A percentile compares a stretch with the other conserved stretches of the same genome.
Evolutionary conservation across 2,888 invertebrate genomes (phyloP).

Genomic region (Chrysolina haemoptera): DNA sequence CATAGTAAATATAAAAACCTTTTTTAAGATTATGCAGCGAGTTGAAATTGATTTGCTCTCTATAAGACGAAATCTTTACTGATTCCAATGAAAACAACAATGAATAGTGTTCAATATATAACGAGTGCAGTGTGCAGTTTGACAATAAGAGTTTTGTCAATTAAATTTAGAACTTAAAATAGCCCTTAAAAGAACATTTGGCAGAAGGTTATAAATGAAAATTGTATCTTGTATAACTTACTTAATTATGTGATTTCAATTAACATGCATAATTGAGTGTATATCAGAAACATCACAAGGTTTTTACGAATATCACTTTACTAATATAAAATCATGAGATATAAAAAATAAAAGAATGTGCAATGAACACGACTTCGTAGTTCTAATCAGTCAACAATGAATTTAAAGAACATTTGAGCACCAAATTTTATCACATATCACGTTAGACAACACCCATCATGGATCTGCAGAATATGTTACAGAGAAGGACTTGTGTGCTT

Average conservation of each 20-base stretch:
- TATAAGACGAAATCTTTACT: no score
- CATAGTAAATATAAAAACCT: no score
- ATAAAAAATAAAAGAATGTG: constrained; percentile 18
- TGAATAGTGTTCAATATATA: neutral
- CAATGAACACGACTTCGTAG: constrained; percentile 24
- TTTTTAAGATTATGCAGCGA: no score
- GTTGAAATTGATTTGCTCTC: no score
- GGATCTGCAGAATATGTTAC: constrained; percentile 22
- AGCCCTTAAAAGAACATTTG: no score
- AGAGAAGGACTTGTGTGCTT: neutral
- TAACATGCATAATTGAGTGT: neutral
- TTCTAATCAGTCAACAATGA: constrained; percentile 47
- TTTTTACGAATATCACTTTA: neutral
- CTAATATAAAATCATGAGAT: constrained; percentile 6
- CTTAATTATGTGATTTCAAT: no score
- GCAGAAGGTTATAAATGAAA: no score
- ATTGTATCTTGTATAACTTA: no score
- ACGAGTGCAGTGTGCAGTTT: neutral
- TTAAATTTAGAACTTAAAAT: no score
- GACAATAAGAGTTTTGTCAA: neutral
- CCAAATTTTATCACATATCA: constrained; percentile 53
- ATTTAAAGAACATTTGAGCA: constrained; percentile 52
- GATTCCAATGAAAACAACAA: neutral
- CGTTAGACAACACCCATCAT: neutral
- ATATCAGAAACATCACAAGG: neutral